These are phyloP conservation scores for Empis stercorea DNA, from an alignment of 2,888 invertebrate genomes.

Conservation along the genomic window DNA sequence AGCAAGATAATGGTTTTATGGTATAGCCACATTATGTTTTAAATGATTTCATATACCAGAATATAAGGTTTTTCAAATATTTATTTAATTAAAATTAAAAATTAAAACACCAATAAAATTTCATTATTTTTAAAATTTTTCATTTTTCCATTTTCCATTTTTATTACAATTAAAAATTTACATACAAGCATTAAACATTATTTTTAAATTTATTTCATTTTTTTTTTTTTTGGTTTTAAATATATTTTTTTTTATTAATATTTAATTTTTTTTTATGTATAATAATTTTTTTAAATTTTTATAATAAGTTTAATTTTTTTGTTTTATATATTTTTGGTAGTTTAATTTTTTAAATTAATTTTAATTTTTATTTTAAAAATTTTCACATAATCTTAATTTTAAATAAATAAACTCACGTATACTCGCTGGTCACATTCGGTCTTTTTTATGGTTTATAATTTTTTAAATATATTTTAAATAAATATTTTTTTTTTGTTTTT, in stretches of 20 bases:
- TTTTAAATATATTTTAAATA: too few species aligned
- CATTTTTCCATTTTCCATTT: constrained; percentile 18
- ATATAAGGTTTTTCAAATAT: too few species aligned
- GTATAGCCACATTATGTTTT: too few species aligned
- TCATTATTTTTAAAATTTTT: constrained; percentile 12
- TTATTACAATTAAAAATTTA: constrained; percentile 23
- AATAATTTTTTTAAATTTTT: background rate
- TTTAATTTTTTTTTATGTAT: background rate
- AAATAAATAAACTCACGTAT: constrained; percentile 1
- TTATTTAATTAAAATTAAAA: too few species aligned
- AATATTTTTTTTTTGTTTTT: constrained; percentile 9
- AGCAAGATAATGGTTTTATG: too few species aligned
- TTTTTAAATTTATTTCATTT: constrained; percentile 14
- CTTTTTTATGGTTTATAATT: too few species aligned
- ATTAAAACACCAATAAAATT: too few species aligned
- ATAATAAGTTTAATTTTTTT: background rate
- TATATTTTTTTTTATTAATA: background rate
- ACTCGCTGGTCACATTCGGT: constrained; percentile 6
- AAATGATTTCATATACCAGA: too few species aligned
- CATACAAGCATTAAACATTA: constrained; percentile 22
- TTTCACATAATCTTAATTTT: background rate
- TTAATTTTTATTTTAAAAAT: background rate
- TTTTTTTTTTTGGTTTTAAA: background rate
- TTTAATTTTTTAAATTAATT: background rate
- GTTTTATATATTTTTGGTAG: background rate